Conservation (phyloP, 2,113 vertebrate species). For the Tiliqua scincoides region DNA sequence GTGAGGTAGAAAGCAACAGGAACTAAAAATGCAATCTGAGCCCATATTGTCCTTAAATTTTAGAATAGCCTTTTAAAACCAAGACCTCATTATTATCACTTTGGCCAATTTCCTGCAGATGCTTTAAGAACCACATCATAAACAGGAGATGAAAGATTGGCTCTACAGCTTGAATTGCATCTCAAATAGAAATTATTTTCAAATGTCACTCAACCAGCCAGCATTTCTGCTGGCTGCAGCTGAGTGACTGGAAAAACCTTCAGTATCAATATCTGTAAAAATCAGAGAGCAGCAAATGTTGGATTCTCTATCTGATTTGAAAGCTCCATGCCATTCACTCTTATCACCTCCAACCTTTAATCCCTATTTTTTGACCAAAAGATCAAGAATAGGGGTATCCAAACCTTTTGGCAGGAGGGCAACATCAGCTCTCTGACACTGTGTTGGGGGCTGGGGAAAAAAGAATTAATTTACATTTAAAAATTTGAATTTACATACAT, state of each 20-base stretch:
- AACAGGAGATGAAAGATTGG: constrained; percentile 33
- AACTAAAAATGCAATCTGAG: constrained; percentile 58
- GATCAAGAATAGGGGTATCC: neutral
- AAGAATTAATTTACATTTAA: too few relatives aligned
- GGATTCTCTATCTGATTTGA: neutral
- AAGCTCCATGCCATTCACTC: neutral
- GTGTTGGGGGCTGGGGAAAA: too few relatives aligned
- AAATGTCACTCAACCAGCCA: neutral
- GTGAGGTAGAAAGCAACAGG: constrained; percentile 48
- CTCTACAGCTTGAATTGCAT: constrained; percentile 15
- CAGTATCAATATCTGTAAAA: constrained; percentile 10
- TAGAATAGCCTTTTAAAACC: constrained; percentile 29
- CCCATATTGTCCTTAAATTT: constrained; percentile 19
- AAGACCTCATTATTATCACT: constrained; percentile 25
- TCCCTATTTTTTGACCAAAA: neutral
- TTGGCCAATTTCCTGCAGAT: constrained; percentile 51
- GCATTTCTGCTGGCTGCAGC: neutral
- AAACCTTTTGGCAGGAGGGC: too few relatives aligned
- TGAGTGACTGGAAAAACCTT: neutral
- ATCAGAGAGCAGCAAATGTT: neutral
- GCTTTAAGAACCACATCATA: constrained; percentile 20
- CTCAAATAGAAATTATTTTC: constrained; percentile 37
- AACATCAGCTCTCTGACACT: too few relatives aligned
- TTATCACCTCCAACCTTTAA: neutral
- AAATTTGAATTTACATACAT: too few relatives aligned